phyloP scores from a whole-genome alignment of 2,113 vertebrate genomes.

The Formicarius rufipectus region DNA sequence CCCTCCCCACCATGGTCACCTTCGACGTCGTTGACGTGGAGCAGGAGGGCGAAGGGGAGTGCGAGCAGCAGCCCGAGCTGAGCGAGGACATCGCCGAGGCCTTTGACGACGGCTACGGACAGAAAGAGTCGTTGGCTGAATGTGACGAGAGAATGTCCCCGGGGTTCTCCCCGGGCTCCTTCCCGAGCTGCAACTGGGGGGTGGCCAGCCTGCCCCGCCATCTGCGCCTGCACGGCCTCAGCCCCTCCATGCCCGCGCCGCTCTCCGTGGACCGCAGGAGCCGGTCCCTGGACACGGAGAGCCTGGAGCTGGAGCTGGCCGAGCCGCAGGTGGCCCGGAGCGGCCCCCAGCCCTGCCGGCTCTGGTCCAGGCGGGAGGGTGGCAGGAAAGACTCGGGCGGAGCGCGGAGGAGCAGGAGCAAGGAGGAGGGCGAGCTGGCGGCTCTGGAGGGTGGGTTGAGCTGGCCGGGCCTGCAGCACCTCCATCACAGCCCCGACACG shows the following conservation, averaged over 20 bases:
- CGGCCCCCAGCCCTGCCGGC: constrained; percentile 24
- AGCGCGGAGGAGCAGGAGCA: constrained; percentile 49
- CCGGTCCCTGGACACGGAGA: constrained; percentile 90
- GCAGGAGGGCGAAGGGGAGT: constrained; percentile 93
- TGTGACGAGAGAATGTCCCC: constrained; percentile 84
- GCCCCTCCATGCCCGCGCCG: constrained; percentile 76
- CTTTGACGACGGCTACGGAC: constrained; percentile 87
- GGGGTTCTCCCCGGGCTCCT: constrained; percentile 75
- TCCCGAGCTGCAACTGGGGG: constrained; percentile 82
- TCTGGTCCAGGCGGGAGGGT: neutral
- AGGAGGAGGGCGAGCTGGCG: constrained; percentile 20
- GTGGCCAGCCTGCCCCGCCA: constrained; percentile 91
- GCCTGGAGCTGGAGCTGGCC: constrained; percentile 82
- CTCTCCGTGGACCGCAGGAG: constrained; percentile 88
- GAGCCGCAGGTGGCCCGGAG: constrained; percentile 57
- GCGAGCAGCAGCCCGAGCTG: constrained; percentile 88
- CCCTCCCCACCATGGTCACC: constrained; percentile 92
- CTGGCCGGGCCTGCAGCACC: constrained; percentile 61
- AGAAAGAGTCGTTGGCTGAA: constrained; percentile 86
- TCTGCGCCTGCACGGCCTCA: constrained; percentile 80
- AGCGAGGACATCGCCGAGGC: constrained; percentile 87
- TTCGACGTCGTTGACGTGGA: constrained; percentile 96
- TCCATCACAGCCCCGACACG: accelerated
- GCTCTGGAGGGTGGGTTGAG: constrained; percentile 35
- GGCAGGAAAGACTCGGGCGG: constrained; percentile 47